Evolutionary conservation across 2,797 vertebrate species (phyloP), one percentile per base, ranked within the genome.

Genomic region (Lacerta viridis): DNA sequence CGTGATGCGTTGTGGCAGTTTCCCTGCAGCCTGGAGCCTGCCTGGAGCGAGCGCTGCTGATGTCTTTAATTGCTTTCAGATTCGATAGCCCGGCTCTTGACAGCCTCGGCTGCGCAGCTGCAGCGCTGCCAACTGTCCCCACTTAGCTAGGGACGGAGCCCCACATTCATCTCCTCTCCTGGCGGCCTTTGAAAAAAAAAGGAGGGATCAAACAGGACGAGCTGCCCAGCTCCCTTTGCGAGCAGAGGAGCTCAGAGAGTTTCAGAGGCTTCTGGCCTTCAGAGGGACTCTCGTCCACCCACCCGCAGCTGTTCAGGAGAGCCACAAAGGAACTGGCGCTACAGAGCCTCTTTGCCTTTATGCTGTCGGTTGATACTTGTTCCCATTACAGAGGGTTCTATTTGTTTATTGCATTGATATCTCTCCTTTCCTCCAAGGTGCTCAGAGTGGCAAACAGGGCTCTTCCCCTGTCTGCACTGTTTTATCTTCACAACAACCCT

Each of bases 41-140:
- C 98, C 98, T 94, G 97, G 97, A 99, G 98, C 98, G 95, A 98
- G 97, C 98, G 94, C 98, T 98, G 98, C 98, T 98, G 98, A 98
- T 98, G 98, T 98, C 98, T 99, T 99, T 99, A 99, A 99, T 99
- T 99, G 98, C 98, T 98, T 98, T 99, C 98, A 98, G 95, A 98
- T 98, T 98, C 98, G 97, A 98, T 98, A 98, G 98, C 97, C 98
- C 96, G 97, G 97, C 97, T 97, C 94, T 93, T 98, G 95, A 97
- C 97, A 96, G 95, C 91, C 89, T 13, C 4, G 83, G 76, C 61
- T 5, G 33, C 0, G 64, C 1, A 72, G 91, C 91, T 82, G 50
- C 90, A n/a, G 88, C 87, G 3, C 81, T 39, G 88, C 71, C 88
- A 77, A 75, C 87, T 27, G 0, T 81, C 74, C 91, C 90, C 5